Evolutionary conservation across 2,888 invertebrate species (phyloP), one percentile per base, ranked within the genome.

Genomic region (Parnassius orleans): DNA sequence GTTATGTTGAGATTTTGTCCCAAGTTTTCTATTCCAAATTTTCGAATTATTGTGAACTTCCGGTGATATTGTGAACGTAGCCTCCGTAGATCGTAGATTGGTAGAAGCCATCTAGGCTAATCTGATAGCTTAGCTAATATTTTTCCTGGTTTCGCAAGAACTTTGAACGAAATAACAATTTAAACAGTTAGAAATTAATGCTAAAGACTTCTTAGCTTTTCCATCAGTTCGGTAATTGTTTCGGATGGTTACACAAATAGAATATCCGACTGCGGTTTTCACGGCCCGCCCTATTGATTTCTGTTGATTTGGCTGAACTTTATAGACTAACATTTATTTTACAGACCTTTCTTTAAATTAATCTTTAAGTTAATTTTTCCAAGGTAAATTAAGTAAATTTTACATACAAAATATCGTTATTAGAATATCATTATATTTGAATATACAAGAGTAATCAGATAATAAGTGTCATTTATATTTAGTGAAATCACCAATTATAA

Each of bases 241-340:
- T 82, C 84, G 84, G 84, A 74, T 80, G 77, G 79, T 71, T 81
- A 76, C 69, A 78, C 82, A 82, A 81, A 83, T 80, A 76, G 77
- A 82, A 77, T 77, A 77, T 75, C 77, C 70, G 74, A 80, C 79
- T 84, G 86, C 75, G 84, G 86, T 83, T 83, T 76, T 69, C 66
- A 68, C 70, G 47, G 42, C 54, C 59, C 67, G 65, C 61, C 63
- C 64, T 66, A 67, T 71, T 69, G 68, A 62, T 60, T 63, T 59
- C 12, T 44, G 15, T 47, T 24, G 43, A 11, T 62, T 48, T 44
- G 24, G 53, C 48, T 44, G 44, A 15, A 3, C n/a, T 24, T 53
- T 3, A 46, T 19, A 43, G 55, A 59, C 10, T 54, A 44, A 44
- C 19, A 11, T 14, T n/a, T 14, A 14, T 48, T 15, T 33, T 33